These are phyloP conservation scores for Stichopus chloronotus DNA, from an alignment of 35 echinoderm and acorn worm species.

Conservation along the genomic window DNA sequence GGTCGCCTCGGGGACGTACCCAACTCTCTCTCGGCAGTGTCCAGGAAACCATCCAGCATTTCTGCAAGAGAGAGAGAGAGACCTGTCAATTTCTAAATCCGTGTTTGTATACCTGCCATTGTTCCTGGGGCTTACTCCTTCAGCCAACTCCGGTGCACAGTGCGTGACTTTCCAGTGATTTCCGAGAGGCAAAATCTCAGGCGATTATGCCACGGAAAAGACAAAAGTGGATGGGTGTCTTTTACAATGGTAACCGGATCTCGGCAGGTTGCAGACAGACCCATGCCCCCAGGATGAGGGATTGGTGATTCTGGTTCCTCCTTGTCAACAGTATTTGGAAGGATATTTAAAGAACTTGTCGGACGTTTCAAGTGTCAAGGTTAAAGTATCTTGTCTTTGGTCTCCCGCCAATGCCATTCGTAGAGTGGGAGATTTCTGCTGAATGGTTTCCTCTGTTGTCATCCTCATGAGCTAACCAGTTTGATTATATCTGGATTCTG, in stretches of 20 bases:
- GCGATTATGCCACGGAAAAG: neutral
- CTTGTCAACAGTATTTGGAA: neutral
- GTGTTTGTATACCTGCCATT: slow-evolving; percentile 2
- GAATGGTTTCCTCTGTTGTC: too few species aligned
- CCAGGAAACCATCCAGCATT: neutral
- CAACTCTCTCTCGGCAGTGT: neutral
- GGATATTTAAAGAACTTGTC: neutral
- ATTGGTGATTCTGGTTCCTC: neutral
- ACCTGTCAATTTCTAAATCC: neutral
- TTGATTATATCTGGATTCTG: too few species aligned
- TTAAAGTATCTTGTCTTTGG: neutral
- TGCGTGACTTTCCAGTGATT: slow-evolving; percentile 4
- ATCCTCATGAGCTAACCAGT: too few species aligned
- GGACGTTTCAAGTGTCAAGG: slow-evolving; percentile 15
- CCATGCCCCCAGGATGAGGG: slow-evolving; percentile 11
- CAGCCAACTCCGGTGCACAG: neutral
- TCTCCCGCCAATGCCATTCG: too few species aligned
- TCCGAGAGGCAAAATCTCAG: neutral
- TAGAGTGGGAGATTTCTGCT: too few species aligned
- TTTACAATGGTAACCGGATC: slow-evolving; percentile 17
- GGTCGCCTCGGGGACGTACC: slow-evolving; percentile 13
- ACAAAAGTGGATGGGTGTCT: neutral
- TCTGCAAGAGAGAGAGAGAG: neutral
- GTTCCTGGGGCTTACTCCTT: neutral
- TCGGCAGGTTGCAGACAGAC: slow-evolving; percentile 4